phyloP scores from a whole-genome alignment of 2,888 invertebrate genomes.

The Trichopria drosophilae region DNA sequence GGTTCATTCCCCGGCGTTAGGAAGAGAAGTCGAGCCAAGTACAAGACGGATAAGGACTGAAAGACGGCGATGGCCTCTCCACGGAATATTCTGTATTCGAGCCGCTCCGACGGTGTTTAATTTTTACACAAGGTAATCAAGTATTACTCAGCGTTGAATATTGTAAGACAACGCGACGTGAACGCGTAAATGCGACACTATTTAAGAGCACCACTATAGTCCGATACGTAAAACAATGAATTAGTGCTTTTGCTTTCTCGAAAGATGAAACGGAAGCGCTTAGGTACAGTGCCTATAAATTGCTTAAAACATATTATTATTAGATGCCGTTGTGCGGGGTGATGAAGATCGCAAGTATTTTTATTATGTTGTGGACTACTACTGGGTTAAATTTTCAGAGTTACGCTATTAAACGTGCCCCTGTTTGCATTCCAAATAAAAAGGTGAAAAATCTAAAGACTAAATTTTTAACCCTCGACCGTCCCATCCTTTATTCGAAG shows the following conservation, averaged over 20 bases:
- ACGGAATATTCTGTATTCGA: conserved; percentile 26
- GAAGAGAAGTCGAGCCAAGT: too few species aligned
- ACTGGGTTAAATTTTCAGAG: conserved; percentile 20
- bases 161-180: conserved; percentile 37
- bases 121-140: conserved; percentile 36
- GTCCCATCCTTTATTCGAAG: too few species aligned
- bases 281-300: conserved; percentile 46
- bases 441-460: conserved; percentile 14
- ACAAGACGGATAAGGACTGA: too few species aligned
- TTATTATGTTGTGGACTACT: conserved; percentile 28
- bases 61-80: conserved; percentile 8
- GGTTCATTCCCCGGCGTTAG: too few species aligned
- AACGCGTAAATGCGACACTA: conserved; percentile 35
- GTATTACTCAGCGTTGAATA: conserved; percentile 41
- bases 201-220: conserved; percentile 32
- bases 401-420: conserved; percentile 32
- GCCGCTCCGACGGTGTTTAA: conserved; percentile 35
- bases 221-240: conserved; percentile 33
- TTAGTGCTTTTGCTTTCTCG: conserved; percentile 49
- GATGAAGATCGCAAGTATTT: conserved; percentile 32
- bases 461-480: background rate
- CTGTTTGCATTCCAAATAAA: conserved; percentile 44
- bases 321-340: conserved; percentile 39
- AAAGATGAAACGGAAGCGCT: conserved; percentile 45
- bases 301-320: conserved; percentile 39